Evolutionary conservation across 2,888 invertebrate genomes (phyloP).

Genomic region (Danaus chrysippus): DNA sequence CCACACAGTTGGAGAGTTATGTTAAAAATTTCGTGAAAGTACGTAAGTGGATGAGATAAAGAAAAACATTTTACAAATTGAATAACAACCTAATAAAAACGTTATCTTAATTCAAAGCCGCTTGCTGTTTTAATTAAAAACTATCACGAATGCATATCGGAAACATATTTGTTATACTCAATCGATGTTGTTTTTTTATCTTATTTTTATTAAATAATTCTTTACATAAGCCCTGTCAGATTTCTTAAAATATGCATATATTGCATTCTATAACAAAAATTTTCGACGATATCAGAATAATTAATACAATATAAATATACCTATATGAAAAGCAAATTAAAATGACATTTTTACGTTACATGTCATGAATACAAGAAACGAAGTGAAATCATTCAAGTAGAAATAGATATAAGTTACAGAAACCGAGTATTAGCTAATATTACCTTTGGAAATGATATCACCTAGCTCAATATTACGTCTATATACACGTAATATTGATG

Average conservation of each 20-base stretch:
- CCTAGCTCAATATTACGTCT: constrained; percentile 10
- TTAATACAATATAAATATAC: no score
- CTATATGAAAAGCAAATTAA: neutral
- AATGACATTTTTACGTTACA: neutral
- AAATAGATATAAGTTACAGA: constrained; percentile 28
- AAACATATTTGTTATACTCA: constrained; percentile 30
- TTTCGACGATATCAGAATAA: no score
- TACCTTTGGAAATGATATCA: constrained; percentile 13
- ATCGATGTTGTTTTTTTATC: neutral
- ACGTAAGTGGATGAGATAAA: constrained; percentile 27
- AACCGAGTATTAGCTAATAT: constrained; percentile 29
- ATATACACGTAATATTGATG: constrained; percentile 28
- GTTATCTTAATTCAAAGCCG: constrained; percentile 67
- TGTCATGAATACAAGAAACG: constrained; percentile 7
- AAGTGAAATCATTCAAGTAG: constrained; percentile 25
- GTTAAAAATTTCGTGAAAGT: constrained; percentile 20
- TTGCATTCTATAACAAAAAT: no score
- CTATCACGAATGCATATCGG: constrained; percentile 43
- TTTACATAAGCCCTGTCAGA: no score
- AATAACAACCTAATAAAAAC: constrained; percentile 64
- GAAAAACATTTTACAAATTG: constrained; percentile 46
- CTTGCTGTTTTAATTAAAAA: constrained; percentile 50
- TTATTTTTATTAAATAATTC: neutral
- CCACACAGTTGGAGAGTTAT: constrained; percentile 13
- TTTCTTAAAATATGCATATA: no score